Evolutionary conservation across 2,888 invertebrate species (phyloP).

Genomic region (Geotrupes spiniger): DNA sequence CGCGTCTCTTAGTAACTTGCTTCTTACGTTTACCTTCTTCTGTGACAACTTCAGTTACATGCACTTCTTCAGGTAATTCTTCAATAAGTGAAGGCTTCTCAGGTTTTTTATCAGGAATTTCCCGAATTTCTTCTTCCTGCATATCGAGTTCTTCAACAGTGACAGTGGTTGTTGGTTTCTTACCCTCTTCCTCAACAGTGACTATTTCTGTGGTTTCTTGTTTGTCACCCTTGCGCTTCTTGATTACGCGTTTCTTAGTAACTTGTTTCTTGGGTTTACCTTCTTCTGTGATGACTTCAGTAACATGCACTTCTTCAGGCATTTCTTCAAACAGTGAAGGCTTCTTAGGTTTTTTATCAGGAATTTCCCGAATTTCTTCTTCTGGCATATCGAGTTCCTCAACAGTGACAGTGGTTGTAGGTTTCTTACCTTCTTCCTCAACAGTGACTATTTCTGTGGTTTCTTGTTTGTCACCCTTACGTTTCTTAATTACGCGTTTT

Average conservation of each 20-base stretch:
- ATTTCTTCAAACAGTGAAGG: constrained; percentile 30
- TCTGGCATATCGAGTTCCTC: constrained; percentile 29
- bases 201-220: constrained; percentile 39
- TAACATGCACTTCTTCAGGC: constrained; percentile 35
- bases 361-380: constrained; percentile 27
- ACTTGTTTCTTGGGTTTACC: constrained; percentile 34
- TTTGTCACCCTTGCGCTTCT: constrained; percentile 39
- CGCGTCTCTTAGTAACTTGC: constrained; percentile 25
- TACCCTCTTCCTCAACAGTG: constrained; percentile 41
- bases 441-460: constrained; percentile 51
- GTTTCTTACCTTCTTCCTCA: constrained; percentile 48
- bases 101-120: constrained; percentile 11
- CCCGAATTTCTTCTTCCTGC: constrained; percentile 42
- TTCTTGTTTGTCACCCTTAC: constrained; percentile 47
- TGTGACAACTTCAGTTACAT: constrained; percentile 37
- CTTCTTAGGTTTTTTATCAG: constrained; percentile 22
- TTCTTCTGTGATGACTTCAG: constrained; percentile 30
- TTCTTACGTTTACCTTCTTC: constrained; percentile 25
- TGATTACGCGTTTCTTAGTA: constrained; percentile 41
- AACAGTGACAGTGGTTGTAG: constrained; percentile 42
- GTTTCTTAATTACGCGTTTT: constrained; percentile 49
- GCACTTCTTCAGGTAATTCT: constrained; percentile 39
- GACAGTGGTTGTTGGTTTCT: constrained; percentile 46
- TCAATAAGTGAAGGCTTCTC: constrained; percentile 24
- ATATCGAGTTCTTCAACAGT: constrained; percentile 48